Base-by-base conservation (phyloP, 1,140 invertebrate species). In the Drosophila cardini region DNA sequence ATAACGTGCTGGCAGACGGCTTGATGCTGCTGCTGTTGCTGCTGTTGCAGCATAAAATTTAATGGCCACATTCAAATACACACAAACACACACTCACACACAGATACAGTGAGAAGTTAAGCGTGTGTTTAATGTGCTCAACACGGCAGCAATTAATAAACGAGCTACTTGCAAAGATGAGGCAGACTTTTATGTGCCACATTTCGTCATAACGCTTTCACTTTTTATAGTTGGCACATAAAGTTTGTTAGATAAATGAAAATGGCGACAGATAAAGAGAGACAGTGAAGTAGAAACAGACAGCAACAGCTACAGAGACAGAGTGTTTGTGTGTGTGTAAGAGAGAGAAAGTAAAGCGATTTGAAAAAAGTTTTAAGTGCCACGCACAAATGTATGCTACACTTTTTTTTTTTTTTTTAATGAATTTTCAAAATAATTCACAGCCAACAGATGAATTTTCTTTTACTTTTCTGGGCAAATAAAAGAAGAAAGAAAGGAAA, bases 81-180 rank as follows among this genome's bases (percentile, higher is more conserved):
- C 76, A 76, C 50, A 38, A 16, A 52, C 42, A 56, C 53, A 53
- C 42, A 62, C 57, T 26, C 13, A 65, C 32, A 46, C 38, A n/a
- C 5, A 26, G n/a, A 34, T 3, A 34, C 10, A 62, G 57, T 62
- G 15, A 62, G 50, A 34, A 50, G 60, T 32, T 53, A 60, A 43
- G 68, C 53, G 48, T 45, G 53, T 52, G 64, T 73, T 73, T 73
- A 69, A 74, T 74, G 74, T 83, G 67, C 75, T 42, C 56, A 53
- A 69, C 58, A 74, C 52, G 61, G 56, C 43, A 63, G 82, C 82
- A 85, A 85, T 85, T 85, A 85, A 85, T 82, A 78, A 75, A 64
- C 62, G 60, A 69, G 43, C 63, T 60, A 69, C 56, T 65, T 72
- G 70, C 63, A 72, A 55, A 46, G 52, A 56, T 38, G 63, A 55